Evolutionary conservation across 2,888 invertebrate genomes (phyloP).

Genomic region (Dryocosmus kuriphilus): DNA sequence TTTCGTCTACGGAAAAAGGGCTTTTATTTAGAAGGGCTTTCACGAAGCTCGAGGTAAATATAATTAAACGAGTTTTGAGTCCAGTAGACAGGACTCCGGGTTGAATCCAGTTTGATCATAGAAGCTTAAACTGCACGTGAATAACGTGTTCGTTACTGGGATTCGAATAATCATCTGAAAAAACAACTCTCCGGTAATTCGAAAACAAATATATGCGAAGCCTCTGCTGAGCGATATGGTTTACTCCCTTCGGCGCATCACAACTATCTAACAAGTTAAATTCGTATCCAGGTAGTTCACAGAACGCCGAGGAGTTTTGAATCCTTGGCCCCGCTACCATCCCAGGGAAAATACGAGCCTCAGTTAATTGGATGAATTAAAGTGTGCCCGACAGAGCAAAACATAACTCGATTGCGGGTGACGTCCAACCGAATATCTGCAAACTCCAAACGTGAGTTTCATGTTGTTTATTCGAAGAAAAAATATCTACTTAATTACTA

Average conservation of each 20-base stretch:
- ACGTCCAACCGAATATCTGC: slow-evolving; percentile 8
- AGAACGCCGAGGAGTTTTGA: slow-evolving; percentile 8
- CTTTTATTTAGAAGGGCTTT: slow-evolving; percentile 9
- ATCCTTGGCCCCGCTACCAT: slow-evolving; percentile 2
- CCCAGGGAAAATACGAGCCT: slow-evolving; percentile 31
- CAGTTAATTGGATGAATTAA: slow-evolving; percentile 42
- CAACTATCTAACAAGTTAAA: slow-evolving; percentile 35
- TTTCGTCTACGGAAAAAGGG: not conserved
- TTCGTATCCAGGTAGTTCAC: slow-evolving; percentile 11
- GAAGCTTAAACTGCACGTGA: slow-evolving; percentile 20
- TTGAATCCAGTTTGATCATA: no score
- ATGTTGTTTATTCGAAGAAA: not conserved
- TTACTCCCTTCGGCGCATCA: slow-evolving; percentile 24
- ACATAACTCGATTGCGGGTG: slow-evolving; percentile 47
- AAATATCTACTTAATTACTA: slow-evolving; percentile 1
- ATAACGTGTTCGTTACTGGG: slow-evolving; percentile 6
- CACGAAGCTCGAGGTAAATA: not conserved
- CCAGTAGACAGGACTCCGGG: not conserved
- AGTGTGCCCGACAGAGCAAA: slow-evolving; percentile 15
- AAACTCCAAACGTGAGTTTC: not conserved
- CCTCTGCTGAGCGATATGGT: slow-evolving; percentile 18
- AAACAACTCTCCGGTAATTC: slow-evolving; percentile 21
- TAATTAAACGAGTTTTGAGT: slow-evolving; percentile 22
- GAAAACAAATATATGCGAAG: slow-evolving; percentile 11
- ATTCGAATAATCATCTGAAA: slow-evolving; percentile 31